Base-by-base conservation (phyloP, 2,797 vertebrate genomes). In the Tympanoctomys barrerae region DNA sequence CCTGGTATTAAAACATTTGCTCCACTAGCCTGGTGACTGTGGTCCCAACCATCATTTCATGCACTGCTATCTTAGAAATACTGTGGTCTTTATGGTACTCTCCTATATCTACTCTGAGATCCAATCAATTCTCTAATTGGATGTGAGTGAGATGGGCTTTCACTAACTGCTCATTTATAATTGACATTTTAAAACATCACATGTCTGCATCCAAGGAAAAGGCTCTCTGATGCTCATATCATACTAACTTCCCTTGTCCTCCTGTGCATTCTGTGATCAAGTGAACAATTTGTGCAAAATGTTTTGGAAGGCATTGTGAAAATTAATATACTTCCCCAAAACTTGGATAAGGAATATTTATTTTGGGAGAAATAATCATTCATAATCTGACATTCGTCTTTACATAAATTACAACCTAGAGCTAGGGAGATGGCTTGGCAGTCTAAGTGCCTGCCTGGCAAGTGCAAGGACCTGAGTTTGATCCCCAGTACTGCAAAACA, bases 1-100 rank as follows among this genome's bases (percentile, higher is more conserved):
- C 96, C 94, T 84, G 52, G 42, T 92, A 87, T 98, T 95, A 95
- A 96, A 98, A 95, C 64, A 4, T 49, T 75, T 0, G 66, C 96
- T 97, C 90, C 92, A 61, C 90, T 77, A 89, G 86, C 61, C 96
- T 75, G 24, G 57, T 89, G 94, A 82, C 0, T 88, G 46, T 3
- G 16, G 59, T 39, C 87, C 24, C 83, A 81, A 3, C 62, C 57
- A 0, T 96, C 95, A 90, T 95, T 95, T 96, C 95, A 75, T 91
- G 62, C 80, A 0, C 49, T 13, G 28, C 89, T 78, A 49, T 92
- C 90, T 81, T 36, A 81, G 86, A 78, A 98, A 70, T 21, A 0
- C 0, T 79, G 19, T 10, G 2, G 78, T 79, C 54, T 95, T 61
- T 70, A 33, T 57, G 59, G 73, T n/a, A 0, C 75, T 78, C 36